A percentile compares a stretch with the other conserved stretches of the same genome.
phyloP scores from a whole-genome alignment of 2,888 invertebrate genomes.

The Drosophila lacicola region DNA sequence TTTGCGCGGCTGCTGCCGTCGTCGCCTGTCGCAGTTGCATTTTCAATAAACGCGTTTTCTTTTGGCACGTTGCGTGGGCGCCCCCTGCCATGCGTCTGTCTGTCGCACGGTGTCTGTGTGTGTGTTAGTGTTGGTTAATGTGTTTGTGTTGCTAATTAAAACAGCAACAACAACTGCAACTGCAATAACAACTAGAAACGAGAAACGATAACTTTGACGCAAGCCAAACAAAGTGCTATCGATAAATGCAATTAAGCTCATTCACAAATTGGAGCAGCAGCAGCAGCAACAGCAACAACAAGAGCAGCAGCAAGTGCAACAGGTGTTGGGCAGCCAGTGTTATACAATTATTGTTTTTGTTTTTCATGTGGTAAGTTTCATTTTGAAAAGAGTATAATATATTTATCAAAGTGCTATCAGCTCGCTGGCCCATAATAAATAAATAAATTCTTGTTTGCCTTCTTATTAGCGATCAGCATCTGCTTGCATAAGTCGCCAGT shows the following conservation, averaged over 20 bases:
- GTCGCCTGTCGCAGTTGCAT: slow-evolving; percentile 55
- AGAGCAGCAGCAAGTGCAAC: slow-evolving; percentile 40
- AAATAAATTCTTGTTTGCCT: slow-evolving; percentile 41
- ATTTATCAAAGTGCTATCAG: slow-evolving; percentile 11
- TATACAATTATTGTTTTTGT: slow-evolving; percentile 21
- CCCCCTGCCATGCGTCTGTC: slow-evolving; percentile 51
- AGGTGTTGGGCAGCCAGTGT: slow-evolving; percentile 60
- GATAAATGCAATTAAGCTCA: slow-evolving; percentile 71
- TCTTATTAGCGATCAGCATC: slow-evolving; percentile 63
- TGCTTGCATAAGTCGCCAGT: slow-evolving; percentile 49
- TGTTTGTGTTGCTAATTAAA: slow-evolving; percentile 74
- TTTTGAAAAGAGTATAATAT: slow-evolving; percentile 10
- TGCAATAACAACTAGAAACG: slow-evolving; percentile 45
- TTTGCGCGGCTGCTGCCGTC: slow-evolving; percentile 42
- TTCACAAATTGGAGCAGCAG: slow-evolving; percentile 65
- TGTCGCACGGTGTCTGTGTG: slow-evolving; percentile 30
- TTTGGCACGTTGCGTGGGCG: slow-evolving; percentile 75
- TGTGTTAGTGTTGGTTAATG: slow-evolving; percentile 65
- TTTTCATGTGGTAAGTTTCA: slow-evolving; percentile 56
- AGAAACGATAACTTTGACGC: slow-evolving; percentile 65
- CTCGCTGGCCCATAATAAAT: slow-evolving; percentile 11
- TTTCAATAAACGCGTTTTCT: slow-evolving; percentile 76
- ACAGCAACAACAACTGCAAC: slow-evolving; percentile 19
- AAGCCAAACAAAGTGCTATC: slow-evolving; percentile 72
- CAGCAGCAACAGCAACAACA: slow-evolving; percentile 22